Evolutionary conservation across 2,113 vertebrate genomes (phyloP).

Genomic region (Scatophagus argus): DNA sequence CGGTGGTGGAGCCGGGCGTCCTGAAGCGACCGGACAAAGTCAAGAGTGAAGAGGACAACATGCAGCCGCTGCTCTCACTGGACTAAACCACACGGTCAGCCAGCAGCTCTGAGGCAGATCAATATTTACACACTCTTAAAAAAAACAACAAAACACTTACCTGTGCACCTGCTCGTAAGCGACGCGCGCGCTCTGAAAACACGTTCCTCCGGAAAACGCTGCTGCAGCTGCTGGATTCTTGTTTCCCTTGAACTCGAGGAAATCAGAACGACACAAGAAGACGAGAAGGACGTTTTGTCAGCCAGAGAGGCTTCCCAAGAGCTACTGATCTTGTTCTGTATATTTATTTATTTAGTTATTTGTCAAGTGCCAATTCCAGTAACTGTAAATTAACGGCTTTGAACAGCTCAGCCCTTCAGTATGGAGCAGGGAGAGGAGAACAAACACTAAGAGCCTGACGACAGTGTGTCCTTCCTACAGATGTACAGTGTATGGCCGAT

Average conservation of each 20-base stretch:
- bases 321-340: constrained; percentile 43
- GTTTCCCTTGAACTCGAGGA: constrained; percentile 30
- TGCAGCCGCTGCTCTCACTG: constrained; percentile 97
- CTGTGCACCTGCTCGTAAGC: constrained; percentile 39
- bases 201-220: constrained; percentile 14
- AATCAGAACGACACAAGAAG: background rate
- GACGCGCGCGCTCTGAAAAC: constrained; percentile 6
- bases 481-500: background rate
- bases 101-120: constrained; percentile 6
- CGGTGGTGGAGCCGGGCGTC: constrained; percentile 96
- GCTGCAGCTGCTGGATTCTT: constrained; percentile 23
- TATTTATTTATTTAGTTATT: constrained; percentile 82
- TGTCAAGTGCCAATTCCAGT: constrained; percentile 94
- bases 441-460: constrained; percentile 39
- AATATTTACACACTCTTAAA: constrained; percentile 29
- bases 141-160: constrained; percentile 33
- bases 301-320: constrained; percentile 19
- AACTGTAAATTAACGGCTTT: constrained; percentile 52
- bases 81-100: constrained; percentile 82
- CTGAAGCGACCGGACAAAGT: constrained; percentile 95
- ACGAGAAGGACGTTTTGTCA: constrained; percentile 2
- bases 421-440: constrained; percentile 72
- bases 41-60: constrained; percentile 96
- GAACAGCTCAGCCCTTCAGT: constrained; percentile 71
- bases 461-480: constrained; percentile 30